phyloP scores from a whole-genome alignment of 2,113 vertebrate species.

The Hirundichthys speculiger region DNA sequence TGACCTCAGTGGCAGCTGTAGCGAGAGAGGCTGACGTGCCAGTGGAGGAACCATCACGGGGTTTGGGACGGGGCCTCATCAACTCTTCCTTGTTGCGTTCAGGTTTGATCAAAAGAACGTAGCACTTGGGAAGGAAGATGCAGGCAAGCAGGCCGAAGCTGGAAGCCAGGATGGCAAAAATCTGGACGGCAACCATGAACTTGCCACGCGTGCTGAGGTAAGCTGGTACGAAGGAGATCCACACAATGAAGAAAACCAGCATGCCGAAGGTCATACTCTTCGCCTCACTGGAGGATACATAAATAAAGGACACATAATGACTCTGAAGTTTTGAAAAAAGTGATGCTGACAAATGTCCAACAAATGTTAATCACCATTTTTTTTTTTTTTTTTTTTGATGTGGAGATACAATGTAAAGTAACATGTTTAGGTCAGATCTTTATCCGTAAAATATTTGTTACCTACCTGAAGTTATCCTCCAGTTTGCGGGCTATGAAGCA shows the following conservation, averaged over 20 bases:
- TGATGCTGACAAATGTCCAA: too few species aligned
- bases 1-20: slow-evolving; percentile 73
- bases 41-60: slow-evolving; percentile 70
- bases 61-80: slow-evolving; percentile 76
- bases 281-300: slow-evolving; percentile 74
- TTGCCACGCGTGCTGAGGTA: slow-evolving; percentile 89
- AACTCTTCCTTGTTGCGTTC: slow-evolving; percentile 83
- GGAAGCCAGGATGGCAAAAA: slow-evolving; percentile 89
- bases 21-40: slow-evolving; percentile 81
- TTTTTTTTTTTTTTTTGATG: not conserved
- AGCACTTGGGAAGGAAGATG: slow-evolving; percentile 87
- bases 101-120: slow-evolving; percentile 85
- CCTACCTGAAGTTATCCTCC: slow-evolving; percentile 83
- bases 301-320: not conserved
- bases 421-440: not conserved
- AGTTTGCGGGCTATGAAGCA: slow-evolving; percentile 83
- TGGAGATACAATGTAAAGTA: not conserved
- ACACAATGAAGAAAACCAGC: slow-evolving; percentile 89
- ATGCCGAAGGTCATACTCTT: slow-evolving; percentile 87
- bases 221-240: slow-evolving; percentile 90
- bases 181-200: slow-evolving; percentile 90
- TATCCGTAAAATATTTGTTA: not conserved
- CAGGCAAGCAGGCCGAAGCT: slow-evolving; percentile 87
- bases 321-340: not conserved
- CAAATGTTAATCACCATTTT: too few species aligned